Conservation (phyloP, 2,797 vertebrate species). For the Dendrocincla fuliginosa region DNA sequence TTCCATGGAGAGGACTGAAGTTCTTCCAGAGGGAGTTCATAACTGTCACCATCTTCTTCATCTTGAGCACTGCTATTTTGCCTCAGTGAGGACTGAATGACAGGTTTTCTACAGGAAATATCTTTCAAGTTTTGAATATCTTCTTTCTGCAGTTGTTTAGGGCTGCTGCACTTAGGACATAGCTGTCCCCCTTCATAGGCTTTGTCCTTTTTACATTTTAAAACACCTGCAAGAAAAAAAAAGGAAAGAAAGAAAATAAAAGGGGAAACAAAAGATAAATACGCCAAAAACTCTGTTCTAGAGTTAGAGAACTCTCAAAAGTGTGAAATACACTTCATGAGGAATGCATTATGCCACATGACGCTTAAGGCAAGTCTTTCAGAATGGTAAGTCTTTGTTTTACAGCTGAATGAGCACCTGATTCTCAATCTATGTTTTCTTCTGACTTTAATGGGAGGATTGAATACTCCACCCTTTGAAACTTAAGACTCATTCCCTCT, state of each 20-base stretch:
- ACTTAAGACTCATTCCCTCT: neutral
- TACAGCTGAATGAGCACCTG: neutral
- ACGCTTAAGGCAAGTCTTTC: neutral
- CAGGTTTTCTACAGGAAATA: slow-evolving; percentile 80
- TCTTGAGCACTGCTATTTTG: slow-evolving; percentile 31
- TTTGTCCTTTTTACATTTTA: slow-evolving; percentile 93
- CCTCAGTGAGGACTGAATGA: slow-evolving; percentile 77
- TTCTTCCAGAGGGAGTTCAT: slow-evolving; percentile 58
- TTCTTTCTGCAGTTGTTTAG: slow-evolving; percentile 71
- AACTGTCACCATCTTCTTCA: slow-evolving; percentile 62
- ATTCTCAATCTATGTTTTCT: neutral
- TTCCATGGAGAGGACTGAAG: slow-evolving; percentile 79
- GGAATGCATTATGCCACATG: neutral
- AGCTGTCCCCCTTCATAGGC: slow-evolving; percentile 83
- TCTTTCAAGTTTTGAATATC: slow-evolving; percentile 78
- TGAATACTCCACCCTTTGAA: neutral
- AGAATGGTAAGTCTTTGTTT: neutral
- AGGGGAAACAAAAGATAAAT: neutral
- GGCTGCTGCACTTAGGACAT: slow-evolving; percentile 84
- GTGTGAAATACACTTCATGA: neutral
- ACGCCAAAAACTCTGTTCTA: neutral
- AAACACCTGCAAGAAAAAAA: slow-evolving; percentile 74
- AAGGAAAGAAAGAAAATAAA: neutral
- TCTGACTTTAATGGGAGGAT: neutral
- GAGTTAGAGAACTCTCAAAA: neutral